Evolutionary conservation across 2,888 invertebrate genomes (phyloP).

Genomic region (Zaprionus lineosus): DNA sequence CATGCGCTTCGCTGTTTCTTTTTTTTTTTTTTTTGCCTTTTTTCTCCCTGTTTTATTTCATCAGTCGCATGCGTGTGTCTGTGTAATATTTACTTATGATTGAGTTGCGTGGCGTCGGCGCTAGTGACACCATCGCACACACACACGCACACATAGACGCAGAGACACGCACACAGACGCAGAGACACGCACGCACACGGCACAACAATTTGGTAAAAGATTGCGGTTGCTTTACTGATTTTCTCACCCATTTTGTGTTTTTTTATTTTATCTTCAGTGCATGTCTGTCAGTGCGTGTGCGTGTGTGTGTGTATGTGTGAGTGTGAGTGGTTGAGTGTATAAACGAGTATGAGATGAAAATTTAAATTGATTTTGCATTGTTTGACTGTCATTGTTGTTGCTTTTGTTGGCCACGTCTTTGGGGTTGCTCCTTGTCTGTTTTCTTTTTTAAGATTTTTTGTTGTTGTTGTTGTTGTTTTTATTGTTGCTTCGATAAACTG

Average conservation of each 20-base stretch:
- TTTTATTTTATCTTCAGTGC: constrained; percentile 11
- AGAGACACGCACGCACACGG: constrained; percentile 29
- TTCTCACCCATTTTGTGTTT: constrained; percentile 69
- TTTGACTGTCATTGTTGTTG: constrained; percentile 70
- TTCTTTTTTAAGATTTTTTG: constrained; percentile 27
- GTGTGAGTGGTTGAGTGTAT: constrained; percentile 11
- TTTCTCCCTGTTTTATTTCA: constrained; percentile 35
- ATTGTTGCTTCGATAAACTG: constrained; percentile 38
- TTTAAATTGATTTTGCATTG: constrained; percentile 80
- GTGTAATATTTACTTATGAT: constrained; percentile 77
- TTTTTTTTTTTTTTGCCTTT: constrained; percentile 17
- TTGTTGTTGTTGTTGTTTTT: constrained; percentile 33
- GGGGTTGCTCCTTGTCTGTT: constrained; percentile 31
- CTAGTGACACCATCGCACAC: constrained; percentile 47
- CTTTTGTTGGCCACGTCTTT: constrained; percentile 51
- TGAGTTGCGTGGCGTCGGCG: constrained; percentile 68
- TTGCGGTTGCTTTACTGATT: constrained; percentile 78
- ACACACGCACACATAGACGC: constrained; percentile 19
- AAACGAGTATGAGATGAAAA: constrained; percentile 68
- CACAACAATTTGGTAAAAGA: constrained; percentile 77
- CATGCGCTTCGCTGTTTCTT: constrained; percentile 6
- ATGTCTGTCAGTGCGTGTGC: no score
- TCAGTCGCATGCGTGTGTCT: constrained; percentile 48
- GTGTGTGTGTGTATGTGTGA: constrained; percentile 23
- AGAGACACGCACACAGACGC: constrained; percentile 14